A percentile compares a stretch with the other conserved stretches of the same genome.
Evolutionary conservation across 35 echinoderm and acorn worm species (phyloP).

Genomic region (Heliocidaris tuberculata): DNA sequence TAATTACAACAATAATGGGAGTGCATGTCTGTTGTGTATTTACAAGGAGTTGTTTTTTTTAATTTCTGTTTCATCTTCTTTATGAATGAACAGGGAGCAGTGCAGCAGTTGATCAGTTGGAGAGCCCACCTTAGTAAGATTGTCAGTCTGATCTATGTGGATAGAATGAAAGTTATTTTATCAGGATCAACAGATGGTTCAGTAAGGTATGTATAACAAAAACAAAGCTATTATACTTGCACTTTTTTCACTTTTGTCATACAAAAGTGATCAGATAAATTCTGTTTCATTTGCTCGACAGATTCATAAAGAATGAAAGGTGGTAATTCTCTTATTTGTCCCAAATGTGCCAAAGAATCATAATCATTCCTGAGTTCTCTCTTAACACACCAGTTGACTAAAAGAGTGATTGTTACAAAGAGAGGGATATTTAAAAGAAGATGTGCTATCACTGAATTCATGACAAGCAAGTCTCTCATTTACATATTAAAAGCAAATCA

Average conservation of each 20-base stretch:
- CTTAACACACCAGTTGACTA: too few relatives aligned
- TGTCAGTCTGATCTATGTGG: slow-evolving; percentile 75
- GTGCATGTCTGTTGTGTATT: too few relatives aligned
- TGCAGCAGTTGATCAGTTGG: slow-evolving; percentile 92
- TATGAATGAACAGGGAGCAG: slow-evolving; percentile 52
- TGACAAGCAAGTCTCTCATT: background rate
- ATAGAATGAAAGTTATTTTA: slow-evolving; percentile 81
- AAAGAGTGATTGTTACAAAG: too few relatives aligned
- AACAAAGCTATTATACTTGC: background rate
- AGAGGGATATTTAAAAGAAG: background rate
- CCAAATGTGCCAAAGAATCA: too few relatives aligned
- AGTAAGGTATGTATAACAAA: slow-evolving; percentile 66
- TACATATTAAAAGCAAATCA: background rate
- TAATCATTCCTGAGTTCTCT: too few relatives aligned
- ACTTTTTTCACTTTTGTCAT: background rate
- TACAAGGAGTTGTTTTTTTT: background rate
- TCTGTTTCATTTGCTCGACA: background rate
- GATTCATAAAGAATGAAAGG: background rate
- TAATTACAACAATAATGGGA: too few relatives aligned
- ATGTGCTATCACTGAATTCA: background rate
- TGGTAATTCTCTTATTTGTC: background rate
- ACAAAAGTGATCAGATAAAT: background rate
- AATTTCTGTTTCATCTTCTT: background rate
- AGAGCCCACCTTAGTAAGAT: slow-evolving; percentile 85
- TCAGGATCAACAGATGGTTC: slow-evolving; percentile 96